Conservation (phyloP, 2,113 vertebrate genomes). For the Tachysurus vachellii region DNA sequence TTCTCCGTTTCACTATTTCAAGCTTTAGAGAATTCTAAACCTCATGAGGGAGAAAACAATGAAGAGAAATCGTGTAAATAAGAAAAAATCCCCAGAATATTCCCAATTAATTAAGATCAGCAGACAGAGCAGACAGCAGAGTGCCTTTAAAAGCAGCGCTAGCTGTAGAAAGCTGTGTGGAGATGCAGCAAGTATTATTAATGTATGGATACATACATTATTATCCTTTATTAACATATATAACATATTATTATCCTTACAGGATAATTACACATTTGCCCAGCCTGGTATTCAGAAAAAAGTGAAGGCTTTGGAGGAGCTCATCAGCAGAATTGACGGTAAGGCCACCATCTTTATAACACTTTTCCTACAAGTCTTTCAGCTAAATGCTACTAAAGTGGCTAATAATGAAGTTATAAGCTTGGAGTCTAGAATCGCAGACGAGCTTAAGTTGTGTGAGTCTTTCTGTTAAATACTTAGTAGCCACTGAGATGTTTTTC, state of each 20-base stretch:
- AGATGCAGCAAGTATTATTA: not conserved
- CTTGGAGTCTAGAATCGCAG: not conserved
- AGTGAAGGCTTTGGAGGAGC: conserved; percentile 95
- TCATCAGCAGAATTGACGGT: conserved; percentile 97
- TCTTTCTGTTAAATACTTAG: not conserved
- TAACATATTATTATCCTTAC: too few species aligned
- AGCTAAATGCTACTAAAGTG: not conserved
- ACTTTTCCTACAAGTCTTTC: not conserved
- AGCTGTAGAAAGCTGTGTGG: not conserved
- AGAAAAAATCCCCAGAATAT: not conserved
- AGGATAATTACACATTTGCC: conserved; percentile 88
- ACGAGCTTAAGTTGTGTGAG: not conserved
- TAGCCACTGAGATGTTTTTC: not conserved
- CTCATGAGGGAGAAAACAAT: not conserved
- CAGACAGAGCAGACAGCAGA: not conserved
- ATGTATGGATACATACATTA: too few species aligned
- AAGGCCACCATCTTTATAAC: conserved; percentile 52
- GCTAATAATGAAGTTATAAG: not conserved
- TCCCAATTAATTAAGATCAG: conserved; percentile 10
- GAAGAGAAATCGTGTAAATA: not conserved
- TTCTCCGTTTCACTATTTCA: not conserved
- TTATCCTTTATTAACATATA: too few species aligned
- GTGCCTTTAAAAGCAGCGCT: not conserved
- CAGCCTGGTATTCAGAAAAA: conserved; percentile 99
- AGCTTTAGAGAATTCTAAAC: not conserved